Base-by-base conservation (phyloP, 2,113 vertebrate genomes). In the Pagrus major region DNA sequence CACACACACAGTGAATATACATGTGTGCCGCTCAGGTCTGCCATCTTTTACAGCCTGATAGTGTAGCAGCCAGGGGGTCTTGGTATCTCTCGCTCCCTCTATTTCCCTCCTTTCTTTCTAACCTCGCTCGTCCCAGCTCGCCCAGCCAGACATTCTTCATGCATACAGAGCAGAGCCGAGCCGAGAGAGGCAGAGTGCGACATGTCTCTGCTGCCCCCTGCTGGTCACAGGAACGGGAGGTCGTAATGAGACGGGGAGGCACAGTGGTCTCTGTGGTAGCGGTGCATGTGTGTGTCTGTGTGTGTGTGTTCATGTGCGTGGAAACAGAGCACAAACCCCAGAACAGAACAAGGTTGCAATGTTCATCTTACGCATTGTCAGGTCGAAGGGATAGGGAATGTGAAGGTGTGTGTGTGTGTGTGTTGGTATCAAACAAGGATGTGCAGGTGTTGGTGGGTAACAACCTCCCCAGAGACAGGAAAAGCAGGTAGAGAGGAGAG, bases 201-300 rank as follows among this genome's bases (percentile, higher is more conserved):
- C 76, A 88, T 89, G 66, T 59, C 91, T 90, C 83, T 91, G 85
- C 91, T 91, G 90, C 93, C 93, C 88, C 90, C 93, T 90, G 44
- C 55, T 81, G 94, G 70, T 27, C 1, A 1, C 16, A 1, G 6
- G 2, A 9, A 54, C 20, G 2, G 3, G 6, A 65, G 49, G 20
- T 6, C 20, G 54, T 63, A 77, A 73, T 83, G 60, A 25, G 72
- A 47, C 25, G 59, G 59, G 55, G 54, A 69, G 58, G 61, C 42
- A 33, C 51, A 75, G 52, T 10, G 14, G 46, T 78, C 23, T 78
- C 63, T 60, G 15, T 54, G 79, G 61, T 18, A 46, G 54, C 21
- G 55, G 56, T 70, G 71, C 14, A 18, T 64, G 79, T 58, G 18
- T 78, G 76, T 66, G 47, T n/a, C 52, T 60, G 75, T 55, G 67